Conservation (phyloP, 1,140 invertebrate species). For the Bombus ignitus region DNA sequence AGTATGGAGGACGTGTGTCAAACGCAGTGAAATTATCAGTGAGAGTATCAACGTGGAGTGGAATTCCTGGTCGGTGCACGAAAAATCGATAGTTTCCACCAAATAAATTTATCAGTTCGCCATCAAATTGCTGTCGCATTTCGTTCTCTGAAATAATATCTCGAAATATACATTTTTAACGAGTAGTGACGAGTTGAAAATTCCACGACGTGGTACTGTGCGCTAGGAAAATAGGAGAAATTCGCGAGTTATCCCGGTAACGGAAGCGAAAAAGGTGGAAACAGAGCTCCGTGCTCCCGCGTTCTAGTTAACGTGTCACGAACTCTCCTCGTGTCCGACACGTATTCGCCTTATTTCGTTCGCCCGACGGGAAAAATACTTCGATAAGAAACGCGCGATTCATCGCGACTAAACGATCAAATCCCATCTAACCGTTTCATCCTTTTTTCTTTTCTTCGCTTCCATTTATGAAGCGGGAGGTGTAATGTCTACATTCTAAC, state of each 20-base stretch:
- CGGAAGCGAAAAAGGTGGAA: not conserved
- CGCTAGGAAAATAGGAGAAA: not conserved
- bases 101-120: not conserved
- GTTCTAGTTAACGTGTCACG: not conserved
- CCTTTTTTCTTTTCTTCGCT: too few relatives aligned
- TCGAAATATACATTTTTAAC: not conserved
- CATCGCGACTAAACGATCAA: not conserved
- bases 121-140: not conserved
- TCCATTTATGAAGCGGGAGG: too few relatives aligned
- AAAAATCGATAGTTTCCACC: conserved; percentile 3
- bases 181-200: not conserved
- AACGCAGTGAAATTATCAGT: not conserved
- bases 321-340: not conserved
- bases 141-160: not conserved
- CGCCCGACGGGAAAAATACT: not conserved
- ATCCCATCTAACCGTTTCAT: not conserved
- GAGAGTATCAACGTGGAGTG: not conserved
- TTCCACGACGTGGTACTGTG: not conserved
- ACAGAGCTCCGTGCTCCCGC: too few relatives aligned
- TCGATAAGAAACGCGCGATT: not conserved
- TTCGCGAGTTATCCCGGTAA: not conserved
- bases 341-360: conserved; percentile 20
- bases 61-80: not conserved
- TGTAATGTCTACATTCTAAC: too few relatives aligned
- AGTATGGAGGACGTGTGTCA: not conserved